Conservation (phyloP, 2,888 invertebrate genomes). For the Ectemnius cavifrons region DNA sequence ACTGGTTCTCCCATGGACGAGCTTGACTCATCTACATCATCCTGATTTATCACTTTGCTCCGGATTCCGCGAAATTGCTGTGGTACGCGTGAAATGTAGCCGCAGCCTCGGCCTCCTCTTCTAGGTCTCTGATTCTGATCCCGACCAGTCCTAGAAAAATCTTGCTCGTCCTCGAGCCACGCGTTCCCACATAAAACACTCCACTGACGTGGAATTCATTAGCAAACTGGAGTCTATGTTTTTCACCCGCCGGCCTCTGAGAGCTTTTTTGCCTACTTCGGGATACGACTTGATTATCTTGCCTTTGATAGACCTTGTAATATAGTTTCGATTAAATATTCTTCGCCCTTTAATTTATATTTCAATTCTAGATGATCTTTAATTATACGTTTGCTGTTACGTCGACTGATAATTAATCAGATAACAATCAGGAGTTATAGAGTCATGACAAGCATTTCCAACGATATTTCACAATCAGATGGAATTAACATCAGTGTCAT, state of each 20-base stretch:
- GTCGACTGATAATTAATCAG: no score
- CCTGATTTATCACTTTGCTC: conserved; percentile 66
- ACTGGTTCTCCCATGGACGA: conserved; percentile 60
- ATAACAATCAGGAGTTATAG: no score
- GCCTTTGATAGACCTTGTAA: no score
- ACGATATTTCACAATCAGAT: background rate
- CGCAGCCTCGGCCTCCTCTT: conserved; percentile 25
- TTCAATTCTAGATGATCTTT: no score
- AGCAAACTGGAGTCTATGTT: conserved; percentile 4
- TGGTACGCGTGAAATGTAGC: conserved; percentile 60
- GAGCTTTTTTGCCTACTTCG: no score
- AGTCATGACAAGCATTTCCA: background rate
- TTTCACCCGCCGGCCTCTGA: no score
- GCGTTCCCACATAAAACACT: conserved; percentile 32
- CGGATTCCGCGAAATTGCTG: conserved; percentile 60
- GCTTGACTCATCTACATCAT: conserved; percentile 57
- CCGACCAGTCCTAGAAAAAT: conserved; percentile 36
- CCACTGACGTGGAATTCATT: conserved; percentile 33
- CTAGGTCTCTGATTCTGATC: background rate
- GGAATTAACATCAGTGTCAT: conserved; percentile 7
- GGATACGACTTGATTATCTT: no score
- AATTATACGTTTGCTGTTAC: no score
- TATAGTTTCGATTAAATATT: no score
- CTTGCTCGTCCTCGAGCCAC: conserved; percentile 1
- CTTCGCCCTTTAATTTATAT: no score